phyloP scores from a whole-genome alignment of 2,113 vertebrate species.

The Tenebrosternarchus preto region DNA sequence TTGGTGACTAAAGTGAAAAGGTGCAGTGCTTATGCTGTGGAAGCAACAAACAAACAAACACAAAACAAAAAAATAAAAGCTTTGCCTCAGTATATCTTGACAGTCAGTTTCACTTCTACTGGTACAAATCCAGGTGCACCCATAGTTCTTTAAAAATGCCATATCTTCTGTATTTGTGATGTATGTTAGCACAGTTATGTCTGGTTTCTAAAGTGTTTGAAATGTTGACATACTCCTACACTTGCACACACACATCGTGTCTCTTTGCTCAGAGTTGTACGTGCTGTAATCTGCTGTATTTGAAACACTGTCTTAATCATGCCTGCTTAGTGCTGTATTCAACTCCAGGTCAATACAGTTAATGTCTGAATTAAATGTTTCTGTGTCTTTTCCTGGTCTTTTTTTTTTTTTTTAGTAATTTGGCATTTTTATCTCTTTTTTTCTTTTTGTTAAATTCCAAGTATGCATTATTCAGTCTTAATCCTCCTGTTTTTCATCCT shows the following conservation, averaged over 20 bases:
- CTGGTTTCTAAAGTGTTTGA: constrained; percentile 23
- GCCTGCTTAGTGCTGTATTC: constrained; percentile 9
- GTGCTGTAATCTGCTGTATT: not conserved
- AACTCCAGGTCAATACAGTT: constrained; percentile 30
- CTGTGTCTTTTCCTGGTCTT: not conserved
- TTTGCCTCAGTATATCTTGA: constrained; percentile 1
- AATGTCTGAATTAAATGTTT: constrained; percentile 17
- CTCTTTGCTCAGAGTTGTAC: not conserved
- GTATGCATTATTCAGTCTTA: too few relatives aligned
- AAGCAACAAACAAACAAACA: too few relatives aligned
- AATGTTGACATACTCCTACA: not conserved
- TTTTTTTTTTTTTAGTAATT: not conserved
- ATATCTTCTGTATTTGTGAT: constrained; percentile 33
- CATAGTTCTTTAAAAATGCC: not conserved
- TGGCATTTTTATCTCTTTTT: too few relatives aligned
- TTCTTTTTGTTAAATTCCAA: too few relatives aligned
- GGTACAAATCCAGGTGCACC: constrained; percentile 6
- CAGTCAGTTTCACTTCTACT: not conserved
- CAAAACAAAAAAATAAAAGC: not conserved
- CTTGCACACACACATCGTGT: not conserved
- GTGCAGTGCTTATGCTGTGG: constrained; percentile 18
- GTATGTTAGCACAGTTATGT: constrained; percentile 17
- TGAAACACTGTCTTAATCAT: constrained; percentile 17
- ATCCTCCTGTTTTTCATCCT: too few relatives aligned
- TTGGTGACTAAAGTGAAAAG: constrained; percentile 46